Conservation (phyloP, 2,888 invertebrate species). For the Thereva nobilitata region DNA sequence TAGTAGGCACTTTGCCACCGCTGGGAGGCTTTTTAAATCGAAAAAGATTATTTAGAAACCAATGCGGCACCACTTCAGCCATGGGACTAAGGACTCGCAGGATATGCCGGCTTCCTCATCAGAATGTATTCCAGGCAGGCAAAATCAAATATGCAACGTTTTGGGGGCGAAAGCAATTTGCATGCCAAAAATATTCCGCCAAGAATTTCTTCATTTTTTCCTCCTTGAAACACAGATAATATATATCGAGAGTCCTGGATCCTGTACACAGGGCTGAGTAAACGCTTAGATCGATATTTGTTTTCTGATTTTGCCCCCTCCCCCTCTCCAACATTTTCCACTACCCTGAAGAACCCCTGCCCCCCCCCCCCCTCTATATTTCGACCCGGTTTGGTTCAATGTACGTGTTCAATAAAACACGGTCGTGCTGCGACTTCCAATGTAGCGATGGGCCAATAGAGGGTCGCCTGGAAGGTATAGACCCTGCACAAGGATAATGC, state of each 20-base stretch:
- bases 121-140: conserved; percentile 26
- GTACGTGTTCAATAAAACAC: conserved; percentile 32
- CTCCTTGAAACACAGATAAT: conserved; percentile 20
- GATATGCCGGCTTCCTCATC: conserved; percentile 12
- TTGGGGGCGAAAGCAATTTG: conserved; percentile 33
- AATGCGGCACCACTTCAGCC: too few species aligned
- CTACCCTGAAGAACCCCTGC: too few species aligned
- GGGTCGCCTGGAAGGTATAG: not conserved
- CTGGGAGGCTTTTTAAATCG: too few species aligned
- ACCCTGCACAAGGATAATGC: not conserved
- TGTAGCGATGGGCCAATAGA: not conserved
- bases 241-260: conserved; percentile 26
- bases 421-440: conserved; percentile 29
- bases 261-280: conserved; percentile 11
- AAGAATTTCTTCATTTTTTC: conserved; percentile 31
- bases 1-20: too few species aligned
- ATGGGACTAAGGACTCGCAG: too few species aligned
- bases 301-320: conserved; percentile 30
- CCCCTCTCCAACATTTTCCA: not conserved
- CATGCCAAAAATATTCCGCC: conserved; percentile 33
- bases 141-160: conserved; percentile 34
- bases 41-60: too few species aligned
- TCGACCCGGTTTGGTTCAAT: not conserved
- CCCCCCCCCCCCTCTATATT: too few species aligned
- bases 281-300: conserved; percentile 35